Percentiles rank a stretch among this genome's conserved stretches.
These are phyloP conservation scores for Neotoma lepida DNA, from an alignment of 2,113 vertebrate genomes.

Conservation along the genomic window DNA sequence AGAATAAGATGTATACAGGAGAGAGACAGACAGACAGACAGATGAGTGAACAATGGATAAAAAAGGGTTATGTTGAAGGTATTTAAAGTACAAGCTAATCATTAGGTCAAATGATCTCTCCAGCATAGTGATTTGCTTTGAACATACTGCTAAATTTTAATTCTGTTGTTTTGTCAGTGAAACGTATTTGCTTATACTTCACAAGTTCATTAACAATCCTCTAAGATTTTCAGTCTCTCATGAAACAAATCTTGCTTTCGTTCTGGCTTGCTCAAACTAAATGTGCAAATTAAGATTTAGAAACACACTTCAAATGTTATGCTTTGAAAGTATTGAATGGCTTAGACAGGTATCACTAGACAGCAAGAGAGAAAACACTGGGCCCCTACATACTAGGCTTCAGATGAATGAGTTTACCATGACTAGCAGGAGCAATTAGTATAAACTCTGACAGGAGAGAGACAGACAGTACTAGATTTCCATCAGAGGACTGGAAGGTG, in stretches of 20 bases:
- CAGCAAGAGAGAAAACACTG: conserved; percentile 31
- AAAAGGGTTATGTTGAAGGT: background rate
- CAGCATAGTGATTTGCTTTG: conserved; percentile 49
- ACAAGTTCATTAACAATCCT: conserved; percentile 81
- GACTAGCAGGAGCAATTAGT: background rate
- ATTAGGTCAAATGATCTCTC: conserved; percentile 16
- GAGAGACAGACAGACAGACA: background rate
- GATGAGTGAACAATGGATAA: background rate
- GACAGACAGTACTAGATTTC: background rate
- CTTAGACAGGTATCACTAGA: conserved; percentile 40
- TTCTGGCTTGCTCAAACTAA: conserved; percentile 71
- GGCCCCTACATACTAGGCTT: conserved; percentile 2
- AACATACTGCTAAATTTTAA: conserved; percentile 71
- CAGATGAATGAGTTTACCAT: background rate
- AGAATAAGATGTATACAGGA: background rate
- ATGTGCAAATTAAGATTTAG: conserved; percentile 46
- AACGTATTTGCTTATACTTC: conserved; percentile 57
- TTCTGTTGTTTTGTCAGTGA: conserved; percentile 75
- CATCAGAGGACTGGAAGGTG: conserved; percentile 33
- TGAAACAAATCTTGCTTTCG: conserved; percentile 70
- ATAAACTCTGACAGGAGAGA: conserved; percentile 45
- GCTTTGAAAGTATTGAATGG: conserved; percentile 58
- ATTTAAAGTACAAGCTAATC: background rate
- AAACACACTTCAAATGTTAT: conserved; percentile 64
- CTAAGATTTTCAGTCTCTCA: conserved; percentile 63